These are phyloP conservation scores for Dilophus febrilis DNA, from an alignment of 2,888 invertebrate genomes.

Conservation along the genomic window DNA sequence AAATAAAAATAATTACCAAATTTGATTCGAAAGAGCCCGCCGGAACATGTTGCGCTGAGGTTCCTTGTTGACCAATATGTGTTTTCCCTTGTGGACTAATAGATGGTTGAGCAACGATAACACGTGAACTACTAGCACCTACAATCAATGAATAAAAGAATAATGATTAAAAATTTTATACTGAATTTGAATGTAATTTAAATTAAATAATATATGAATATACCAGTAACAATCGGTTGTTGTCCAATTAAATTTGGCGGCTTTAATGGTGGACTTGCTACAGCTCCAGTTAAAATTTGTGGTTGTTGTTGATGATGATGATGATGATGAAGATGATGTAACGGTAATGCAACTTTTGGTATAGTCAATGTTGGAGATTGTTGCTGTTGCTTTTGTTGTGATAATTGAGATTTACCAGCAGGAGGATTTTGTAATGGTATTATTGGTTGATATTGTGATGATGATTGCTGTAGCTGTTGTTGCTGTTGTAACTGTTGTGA, in stretches of 20 bases:
- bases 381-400: constrained; percentile 21
- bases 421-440: background rate
- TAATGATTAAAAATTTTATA: background rate
- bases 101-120: constrained; percentile 36
- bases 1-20: constrained; percentile 41
- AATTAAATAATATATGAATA: background rate
- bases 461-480: constrained; percentile 14
- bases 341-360: constrained; percentile 13
- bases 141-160: constrained; percentile 8
- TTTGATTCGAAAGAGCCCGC: constrained; percentile 46
- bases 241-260: constrained; percentile 27
- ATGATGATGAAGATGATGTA: constrained; percentile 14
- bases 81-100: constrained; percentile 41
- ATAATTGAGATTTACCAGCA: too few relatives aligned
- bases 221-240: constrained; percentile 32
- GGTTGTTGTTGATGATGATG: constrained; percentile 5
- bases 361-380: constrained; percentile 16
- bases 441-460: constrained; percentile 9
- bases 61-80: constrained; percentile 35
- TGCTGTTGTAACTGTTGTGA: constrained; percentile 25
- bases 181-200: background rate
- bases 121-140: constrained; percentile 34
- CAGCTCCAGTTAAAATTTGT: constrained; percentile 34
- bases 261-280: constrained; percentile 39
- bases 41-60: constrained; percentile 42